Base-by-base conservation (phyloP, 1,140 invertebrate species). In the Pararge aegeria region DNA sequence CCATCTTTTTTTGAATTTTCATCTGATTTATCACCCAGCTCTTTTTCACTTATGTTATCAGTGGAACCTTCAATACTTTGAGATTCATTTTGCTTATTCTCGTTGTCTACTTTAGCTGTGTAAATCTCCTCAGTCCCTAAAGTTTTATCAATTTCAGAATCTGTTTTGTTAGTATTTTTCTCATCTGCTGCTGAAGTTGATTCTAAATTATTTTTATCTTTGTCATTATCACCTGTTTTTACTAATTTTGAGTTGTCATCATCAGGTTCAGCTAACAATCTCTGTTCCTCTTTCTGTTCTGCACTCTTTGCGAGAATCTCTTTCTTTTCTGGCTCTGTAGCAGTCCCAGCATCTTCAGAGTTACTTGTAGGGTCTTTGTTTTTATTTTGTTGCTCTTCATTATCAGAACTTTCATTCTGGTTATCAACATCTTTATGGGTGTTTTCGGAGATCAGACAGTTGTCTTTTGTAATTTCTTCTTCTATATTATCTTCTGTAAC, bases 221-320 rank as follows among this genome's bases (percentile, higher is more conserved):
- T 12, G n/a, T 42, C 34, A 40, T 42, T 19, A n/a, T 55, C 19
- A 40, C 1, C 9, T 29, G 21, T 30, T 30, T 18, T 37, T 52
- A 16, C 30, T 21, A n/a, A n/a, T 5, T 38, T 13, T 16, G 27
- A 10, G n/a, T 55, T 58, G 9, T 62, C 52, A 13, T 65, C 52
- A n/a, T 56, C 55, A 29, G 58, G 37, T 24, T 65, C 63, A 49
- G 51, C 53, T 27, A 61, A 46, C 42, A 58, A 50, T 29, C 34
- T 55, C 21, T 61, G 59, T 62, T 66, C 64, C 24, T 61, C 57
- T 13, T 53, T 42, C 29, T 55, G 50, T 24, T 60, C 61, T 40
- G 38, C 42, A 49, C 52, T 46, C 38, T 49, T n/a, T 55, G 16
- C 21, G 29, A 29, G 30, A 27, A 34, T 54, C 18, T 56, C 42